These are phyloP conservation scores for Crypturellus undulatus DNA, from an alignment of 2,113 vertebrate species.

Conservation along the genomic window DNA sequence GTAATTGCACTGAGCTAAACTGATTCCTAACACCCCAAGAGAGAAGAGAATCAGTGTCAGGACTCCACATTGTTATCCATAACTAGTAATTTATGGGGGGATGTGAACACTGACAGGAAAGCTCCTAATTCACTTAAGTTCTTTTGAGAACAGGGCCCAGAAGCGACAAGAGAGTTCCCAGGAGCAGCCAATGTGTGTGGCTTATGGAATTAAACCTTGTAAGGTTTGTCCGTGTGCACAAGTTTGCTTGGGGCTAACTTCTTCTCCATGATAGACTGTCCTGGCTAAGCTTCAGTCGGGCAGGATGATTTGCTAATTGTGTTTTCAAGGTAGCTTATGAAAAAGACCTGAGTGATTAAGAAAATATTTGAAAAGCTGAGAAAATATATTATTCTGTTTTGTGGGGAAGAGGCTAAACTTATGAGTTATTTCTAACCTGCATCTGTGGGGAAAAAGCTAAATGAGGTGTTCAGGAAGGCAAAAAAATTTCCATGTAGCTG, in stretches of 20 bases:
- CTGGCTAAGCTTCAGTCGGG: not conserved
- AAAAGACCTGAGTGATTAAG: not conserved
- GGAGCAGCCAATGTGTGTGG: not conserved
- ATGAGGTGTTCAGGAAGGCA: not conserved
- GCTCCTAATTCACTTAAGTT: not conserved
- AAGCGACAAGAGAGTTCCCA: not conserved
- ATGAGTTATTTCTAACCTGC: not conserved
- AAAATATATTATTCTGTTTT: not conserved
- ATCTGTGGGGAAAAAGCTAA: not conserved
- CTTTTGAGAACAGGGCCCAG: not conserved
- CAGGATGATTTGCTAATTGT: not conserved
- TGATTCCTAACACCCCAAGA: not conserved
- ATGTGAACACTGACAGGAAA: not conserved
- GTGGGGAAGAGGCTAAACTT: not conserved
- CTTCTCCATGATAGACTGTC: not conserved
- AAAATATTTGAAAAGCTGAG: not conserved
- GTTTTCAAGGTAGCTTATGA: not conserved
- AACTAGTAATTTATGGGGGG: not conserved
- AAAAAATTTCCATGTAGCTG: not conserved
- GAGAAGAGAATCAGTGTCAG: not conserved
- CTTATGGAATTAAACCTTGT: not conserved
- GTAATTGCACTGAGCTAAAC: not conserved
- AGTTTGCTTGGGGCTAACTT: not conserved
- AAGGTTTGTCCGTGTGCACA: not conserved
- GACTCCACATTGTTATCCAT: not conserved